Evolutionary conservation across 2,113 vertebrate species (phyloP).

Genomic region (Sula dactylatra): DNA sequence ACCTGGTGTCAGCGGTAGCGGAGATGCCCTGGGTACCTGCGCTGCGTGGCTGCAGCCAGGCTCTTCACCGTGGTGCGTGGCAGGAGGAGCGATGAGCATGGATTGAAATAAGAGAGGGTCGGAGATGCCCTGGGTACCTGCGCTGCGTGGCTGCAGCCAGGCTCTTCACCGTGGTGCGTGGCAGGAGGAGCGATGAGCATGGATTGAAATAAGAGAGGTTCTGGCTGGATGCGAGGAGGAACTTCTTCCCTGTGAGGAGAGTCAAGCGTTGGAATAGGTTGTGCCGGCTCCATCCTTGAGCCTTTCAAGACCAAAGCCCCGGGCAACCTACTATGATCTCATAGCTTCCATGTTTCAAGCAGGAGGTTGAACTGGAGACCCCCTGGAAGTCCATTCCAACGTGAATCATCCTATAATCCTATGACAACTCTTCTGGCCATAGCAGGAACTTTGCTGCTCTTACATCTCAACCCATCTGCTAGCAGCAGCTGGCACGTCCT

Average conservation of each 20-base stretch:
- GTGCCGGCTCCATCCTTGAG: neutral
- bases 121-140: neutral
- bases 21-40: neutral
- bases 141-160: neutral
- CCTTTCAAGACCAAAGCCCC: neutral
- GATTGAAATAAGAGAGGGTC: neutral
- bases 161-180: neutral
- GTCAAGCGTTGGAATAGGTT: neutral
- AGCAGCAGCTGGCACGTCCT: neutral
- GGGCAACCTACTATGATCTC: neutral
- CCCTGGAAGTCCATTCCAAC: neutral
- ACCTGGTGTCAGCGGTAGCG: fast-evolving
- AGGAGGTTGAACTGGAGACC: neutral
- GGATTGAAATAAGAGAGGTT: neutral
- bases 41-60: neutral
- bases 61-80: neutral
- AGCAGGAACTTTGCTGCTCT: neutral
- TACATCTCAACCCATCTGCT: neutral
- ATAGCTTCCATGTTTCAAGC: neutral
- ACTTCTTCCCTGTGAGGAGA: neutral
- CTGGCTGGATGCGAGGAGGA: neutral
- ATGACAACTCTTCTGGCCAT: neutral
- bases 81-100: neutral
- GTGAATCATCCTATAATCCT: neutral
- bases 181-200: neutral